phyloP scores from a whole-genome alignment of 2,888 invertebrate species.

The Erpobdella octoculata region DNA sequence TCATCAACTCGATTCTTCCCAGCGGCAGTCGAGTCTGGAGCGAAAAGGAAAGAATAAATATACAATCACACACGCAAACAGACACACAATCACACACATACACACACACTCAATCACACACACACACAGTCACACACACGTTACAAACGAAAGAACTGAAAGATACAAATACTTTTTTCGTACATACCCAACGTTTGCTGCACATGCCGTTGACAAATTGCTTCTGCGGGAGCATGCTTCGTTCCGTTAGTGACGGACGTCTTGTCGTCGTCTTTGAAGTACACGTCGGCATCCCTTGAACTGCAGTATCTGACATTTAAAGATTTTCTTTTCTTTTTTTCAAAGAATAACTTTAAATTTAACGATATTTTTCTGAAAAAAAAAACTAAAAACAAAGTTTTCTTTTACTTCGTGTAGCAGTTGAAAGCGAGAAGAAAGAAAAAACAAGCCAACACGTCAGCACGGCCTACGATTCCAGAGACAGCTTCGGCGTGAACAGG shows the following conservation, averaged over 20 bases:
- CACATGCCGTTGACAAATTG: not conserved
- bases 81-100: too few species aligned
- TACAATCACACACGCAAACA: too few species aligned
- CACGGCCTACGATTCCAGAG: constrained; percentile 77
- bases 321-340: too few species aligned
- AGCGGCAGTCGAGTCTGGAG: not conserved
- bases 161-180: constrained; percentile 1
- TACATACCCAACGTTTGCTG: not conserved
- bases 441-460: constrained; percentile 83
- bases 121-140: too few species aligned
- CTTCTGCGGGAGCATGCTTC: not conserved
- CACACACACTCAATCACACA: too few species aligned
- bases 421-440: constrained; percentile 80
- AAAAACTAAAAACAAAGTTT: too few species aligned
- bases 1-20: not conserved
- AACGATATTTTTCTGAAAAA: too few species aligned
- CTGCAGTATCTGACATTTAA: too few species aligned
- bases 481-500: constrained; percentile 95
- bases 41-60: not conserved
- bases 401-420: constrained; percentile 61
- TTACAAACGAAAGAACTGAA: not conserved
- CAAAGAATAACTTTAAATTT: too few species aligned
- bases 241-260: not conserved
- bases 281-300: too few species aligned
- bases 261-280: too few species aligned